Evolutionary conservation across 2,888 invertebrate species (phyloP).

Genomic region (Thecophora atra): DNA sequence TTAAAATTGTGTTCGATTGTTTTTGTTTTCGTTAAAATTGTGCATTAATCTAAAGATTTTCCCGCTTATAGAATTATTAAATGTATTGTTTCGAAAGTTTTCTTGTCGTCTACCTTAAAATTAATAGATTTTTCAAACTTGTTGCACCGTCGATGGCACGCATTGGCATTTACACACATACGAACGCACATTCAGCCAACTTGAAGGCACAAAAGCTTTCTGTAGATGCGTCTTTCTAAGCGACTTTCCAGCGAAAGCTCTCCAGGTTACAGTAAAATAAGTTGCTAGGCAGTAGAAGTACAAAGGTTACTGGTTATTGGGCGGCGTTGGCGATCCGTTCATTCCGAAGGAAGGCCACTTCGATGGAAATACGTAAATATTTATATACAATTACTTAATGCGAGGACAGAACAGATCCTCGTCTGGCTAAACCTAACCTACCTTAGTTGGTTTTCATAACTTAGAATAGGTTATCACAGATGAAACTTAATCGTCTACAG

Average conservation of each 20-base stretch:
- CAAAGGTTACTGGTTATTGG: constrained; percentile 6
- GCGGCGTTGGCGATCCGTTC: too few species aligned
- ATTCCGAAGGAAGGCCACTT: not conserved
- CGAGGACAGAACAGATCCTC: too few species aligned
- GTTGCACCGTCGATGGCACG: constrained; percentile 33
- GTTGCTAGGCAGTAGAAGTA: constrained; percentile 3
- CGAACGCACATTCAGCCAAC: constrained; percentile 16
- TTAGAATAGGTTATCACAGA: constrained; percentile 53
- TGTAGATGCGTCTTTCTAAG: too few species aligned
- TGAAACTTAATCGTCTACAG: constrained; percentile 43
- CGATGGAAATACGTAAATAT: too few species aligned
- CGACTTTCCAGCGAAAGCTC: not conserved
- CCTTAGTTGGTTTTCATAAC: constrained; percentile 17
- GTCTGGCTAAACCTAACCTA: not conserved
- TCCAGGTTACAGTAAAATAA: not conserved
- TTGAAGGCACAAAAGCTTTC: not conserved
- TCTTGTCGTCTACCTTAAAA: not conserved
- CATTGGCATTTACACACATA: constrained; percentile 20
- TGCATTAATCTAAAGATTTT: not conserved
- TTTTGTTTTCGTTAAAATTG: not conserved
- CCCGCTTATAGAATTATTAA: not conserved
- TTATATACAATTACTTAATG: too few species aligned
- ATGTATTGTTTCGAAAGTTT: not conserved
- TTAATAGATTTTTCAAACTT: constrained; percentile 6
- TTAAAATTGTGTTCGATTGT: not conserved